Evolutionary conservation across 2,888 invertebrate species (phyloP).

Genomic region (Euzetes globulus): DNA sequence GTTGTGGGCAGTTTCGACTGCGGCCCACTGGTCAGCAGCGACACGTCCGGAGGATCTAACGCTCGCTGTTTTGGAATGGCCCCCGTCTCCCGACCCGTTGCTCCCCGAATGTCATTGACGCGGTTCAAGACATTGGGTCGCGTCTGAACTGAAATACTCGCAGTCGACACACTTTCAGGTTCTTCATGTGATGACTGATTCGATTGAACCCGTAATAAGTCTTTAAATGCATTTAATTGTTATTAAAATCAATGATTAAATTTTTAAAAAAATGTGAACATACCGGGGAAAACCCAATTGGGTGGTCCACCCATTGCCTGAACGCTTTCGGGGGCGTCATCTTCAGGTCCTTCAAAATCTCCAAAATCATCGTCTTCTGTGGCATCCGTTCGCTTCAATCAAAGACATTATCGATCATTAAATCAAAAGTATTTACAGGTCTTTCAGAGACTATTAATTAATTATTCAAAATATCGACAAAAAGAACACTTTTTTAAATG

Average conservation of each 20-base stretch:
- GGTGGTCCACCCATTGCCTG: conserved; percentile 33
- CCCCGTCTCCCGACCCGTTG: conserved; percentile 13
- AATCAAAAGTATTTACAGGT: too few relatives aligned
- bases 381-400: conserved; percentile 21
- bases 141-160: neutral
- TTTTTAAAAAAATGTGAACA: neutral
- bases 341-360: conserved; percentile 29
- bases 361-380: conserved; percentile 36
- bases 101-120: neutral
- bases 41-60: conserved; percentile 32
- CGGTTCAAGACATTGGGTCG: neutral
- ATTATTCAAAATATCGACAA: neutral
- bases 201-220: conserved; percentile 20
- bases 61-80: conserved; percentile 24
- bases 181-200: neutral
- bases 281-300: conserved; percentile 32
- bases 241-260: neutral
- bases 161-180: neutral
- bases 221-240: neutral
- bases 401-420: too few relatives aligned
- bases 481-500: neutral
- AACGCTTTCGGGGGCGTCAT: conserved; percentile 32
- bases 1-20: conserved; percentile 21
- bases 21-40: neutral
- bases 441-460: too few relatives aligned